Evolutionary conservation across 2,797 vertebrate species (phyloP).

Genomic region (Catostomus latipinnis): DNA sequence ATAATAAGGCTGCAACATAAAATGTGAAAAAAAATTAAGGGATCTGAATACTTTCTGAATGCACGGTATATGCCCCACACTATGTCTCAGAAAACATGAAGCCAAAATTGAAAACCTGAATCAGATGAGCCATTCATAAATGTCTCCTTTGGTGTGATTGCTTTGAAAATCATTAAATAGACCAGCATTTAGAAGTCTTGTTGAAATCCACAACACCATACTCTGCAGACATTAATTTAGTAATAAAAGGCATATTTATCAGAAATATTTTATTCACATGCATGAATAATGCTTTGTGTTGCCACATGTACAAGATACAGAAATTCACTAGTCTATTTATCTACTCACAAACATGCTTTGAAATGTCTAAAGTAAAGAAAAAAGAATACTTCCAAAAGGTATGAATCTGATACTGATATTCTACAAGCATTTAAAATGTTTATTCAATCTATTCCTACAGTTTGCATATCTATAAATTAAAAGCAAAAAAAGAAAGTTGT

Average conservation of each 20-base stretch:
- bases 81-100: too few relatives aligned
- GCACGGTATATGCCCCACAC: too few relatives aligned
- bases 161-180: background rate
- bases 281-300: conserved; percentile 1
- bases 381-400: background rate
- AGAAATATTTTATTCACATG: background rate
- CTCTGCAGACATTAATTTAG: background rate
- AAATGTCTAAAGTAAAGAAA: background rate
- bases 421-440: background rate
- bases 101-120: background rate
- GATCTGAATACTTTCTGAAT: too few relatives aligned
- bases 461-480: background rate
- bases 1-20: background rate
- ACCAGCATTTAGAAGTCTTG: background rate
- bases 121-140: background rate
- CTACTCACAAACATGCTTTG: background rate
- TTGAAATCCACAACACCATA: too few relatives aligned
- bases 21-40: background rate
- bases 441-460: background rate
- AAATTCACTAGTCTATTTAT: background rate
- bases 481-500: background rate
- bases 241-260: background rate
- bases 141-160: background rate
- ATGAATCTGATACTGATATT: background rate
- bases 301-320: background rate